Conservation (phyloP, 2,797 vertebrate genomes). For the Serranus cabrilla region DNA sequence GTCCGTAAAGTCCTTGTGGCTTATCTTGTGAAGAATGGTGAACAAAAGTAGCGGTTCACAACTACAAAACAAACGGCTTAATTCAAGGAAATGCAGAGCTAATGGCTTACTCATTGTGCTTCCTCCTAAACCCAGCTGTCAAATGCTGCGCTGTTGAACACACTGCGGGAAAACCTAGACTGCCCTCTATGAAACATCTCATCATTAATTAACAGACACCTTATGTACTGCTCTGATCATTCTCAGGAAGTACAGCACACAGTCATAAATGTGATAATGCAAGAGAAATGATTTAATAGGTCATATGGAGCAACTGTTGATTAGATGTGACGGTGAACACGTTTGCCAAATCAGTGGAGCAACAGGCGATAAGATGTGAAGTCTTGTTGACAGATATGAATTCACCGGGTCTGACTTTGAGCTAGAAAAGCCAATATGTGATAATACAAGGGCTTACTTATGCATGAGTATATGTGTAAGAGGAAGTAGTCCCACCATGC, state of each 20-base stretch:
- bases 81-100: conserved; percentile 57
- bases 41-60: conserved; percentile 44
- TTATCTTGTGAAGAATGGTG: conserved; percentile 29
- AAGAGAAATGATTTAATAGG: conserved; percentile 22
- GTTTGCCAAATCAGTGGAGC: background rate
- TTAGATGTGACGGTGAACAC: background rate
- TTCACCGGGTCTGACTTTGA: background rate
- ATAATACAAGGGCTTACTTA: background rate
- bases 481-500: background rate
- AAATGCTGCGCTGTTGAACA: conserved; percentile 65
- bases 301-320: conserved; percentile 23
- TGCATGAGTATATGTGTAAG: conserved; percentile 18
- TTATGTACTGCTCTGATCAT: conserved; percentile 29
- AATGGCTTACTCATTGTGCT: conserved; percentile 85
- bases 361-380: conserved; percentile 31
- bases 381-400: background rate
- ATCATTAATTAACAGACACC: conserved; percentile 84
- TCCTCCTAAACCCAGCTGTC: conserved; percentile 56
- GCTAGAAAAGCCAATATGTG: conserved; percentile 8
- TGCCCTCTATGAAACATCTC: conserved; percentile 61
- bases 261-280: conserved; percentile 25
- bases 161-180: conserved; percentile 62
- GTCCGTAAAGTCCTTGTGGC: conserved; percentile 17
- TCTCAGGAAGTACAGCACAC: conserved; percentile 18
- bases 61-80: conserved; percentile 41